Evolutionary conservation across 2,113 vertebrate genomes (phyloP).

Genomic region (Cairina moschata): DNA sequence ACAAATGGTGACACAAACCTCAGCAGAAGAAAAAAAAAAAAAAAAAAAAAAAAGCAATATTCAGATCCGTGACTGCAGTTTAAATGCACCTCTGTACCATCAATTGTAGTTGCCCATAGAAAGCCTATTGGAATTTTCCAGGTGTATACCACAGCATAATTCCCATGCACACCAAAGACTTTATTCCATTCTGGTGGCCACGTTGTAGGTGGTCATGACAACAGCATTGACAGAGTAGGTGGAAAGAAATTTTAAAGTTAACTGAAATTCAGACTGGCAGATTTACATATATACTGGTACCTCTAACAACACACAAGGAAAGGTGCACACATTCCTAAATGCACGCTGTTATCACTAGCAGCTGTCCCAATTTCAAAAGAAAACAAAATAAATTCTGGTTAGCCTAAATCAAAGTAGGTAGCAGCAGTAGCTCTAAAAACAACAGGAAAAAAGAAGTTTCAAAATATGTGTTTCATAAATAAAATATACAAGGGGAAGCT

Average conservation of each 20-base stretch:
- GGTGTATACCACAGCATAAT: neutral
- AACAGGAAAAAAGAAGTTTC: conserved; percentile 1
- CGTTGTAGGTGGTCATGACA: neutral
- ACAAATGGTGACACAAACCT: neutral
- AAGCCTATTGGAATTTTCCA: neutral
- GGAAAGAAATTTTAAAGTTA: neutral
- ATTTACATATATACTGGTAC: neutral
- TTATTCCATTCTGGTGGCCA: neutral
- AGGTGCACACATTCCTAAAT: neutral
- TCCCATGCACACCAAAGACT: neutral
- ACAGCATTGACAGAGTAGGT: neutral
- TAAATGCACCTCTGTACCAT: fast-evolving
- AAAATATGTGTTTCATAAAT: conserved; percentile 57
- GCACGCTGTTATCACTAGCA: fast-evolving
- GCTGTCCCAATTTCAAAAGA: neutral
- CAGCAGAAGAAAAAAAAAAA: neutral
- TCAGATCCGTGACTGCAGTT: too few species aligned
- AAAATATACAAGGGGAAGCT: conserved; percentile 45
- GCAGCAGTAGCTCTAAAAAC: conserved; percentile 19
- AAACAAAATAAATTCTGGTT: neutral
- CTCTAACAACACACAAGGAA: neutral
- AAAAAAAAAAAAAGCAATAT: neutral
- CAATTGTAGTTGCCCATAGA: fast-evolving
- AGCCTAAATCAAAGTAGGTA: neutral
- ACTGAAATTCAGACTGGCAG: neutral